These are phyloP conservation scores for Rhineura floridana DNA, from an alignment of 2,113 vertebrate species.

Conservation along the genomic window DNA sequence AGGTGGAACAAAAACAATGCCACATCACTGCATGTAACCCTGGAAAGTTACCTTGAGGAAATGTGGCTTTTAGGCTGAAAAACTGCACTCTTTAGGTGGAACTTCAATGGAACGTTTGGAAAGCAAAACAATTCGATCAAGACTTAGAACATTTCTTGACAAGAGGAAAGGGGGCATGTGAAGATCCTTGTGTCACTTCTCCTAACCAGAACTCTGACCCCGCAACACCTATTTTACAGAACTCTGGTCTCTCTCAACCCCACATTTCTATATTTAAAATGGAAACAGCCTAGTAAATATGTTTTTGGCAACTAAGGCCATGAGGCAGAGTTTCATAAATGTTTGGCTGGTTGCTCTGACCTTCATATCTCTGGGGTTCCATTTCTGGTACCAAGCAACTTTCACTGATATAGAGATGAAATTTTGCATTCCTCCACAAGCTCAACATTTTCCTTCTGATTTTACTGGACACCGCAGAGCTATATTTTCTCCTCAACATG, in stretches of 20 bases:
- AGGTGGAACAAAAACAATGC: too few species aligned
- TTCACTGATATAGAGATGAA: background rate
- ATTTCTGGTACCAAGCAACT: background rate
- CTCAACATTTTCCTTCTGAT: background rate
- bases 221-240: background rate
- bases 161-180: background rate
- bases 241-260: background rate
- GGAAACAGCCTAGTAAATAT: background rate
- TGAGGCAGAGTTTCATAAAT: background rate
- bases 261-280: background rate
- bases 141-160: background rate
- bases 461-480: background rate
- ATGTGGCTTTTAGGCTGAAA: background rate
- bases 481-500: background rate
- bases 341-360: background rate
- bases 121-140: background rate
- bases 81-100: background rate
- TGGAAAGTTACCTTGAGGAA: too few species aligned
- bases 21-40: too few species aligned
- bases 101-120: background rate
- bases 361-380: background rate
- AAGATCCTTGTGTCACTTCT: background rate
- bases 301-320: background rate
- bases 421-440: constrained; percentile 2
- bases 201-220: background rate